Percentiles rank a stretch among this genome's conserved stretches.
Evolutionary conservation across 2,797 vertebrate genomes (phyloP).

Genomic region (Sylvilagus floridanus): DNA sequence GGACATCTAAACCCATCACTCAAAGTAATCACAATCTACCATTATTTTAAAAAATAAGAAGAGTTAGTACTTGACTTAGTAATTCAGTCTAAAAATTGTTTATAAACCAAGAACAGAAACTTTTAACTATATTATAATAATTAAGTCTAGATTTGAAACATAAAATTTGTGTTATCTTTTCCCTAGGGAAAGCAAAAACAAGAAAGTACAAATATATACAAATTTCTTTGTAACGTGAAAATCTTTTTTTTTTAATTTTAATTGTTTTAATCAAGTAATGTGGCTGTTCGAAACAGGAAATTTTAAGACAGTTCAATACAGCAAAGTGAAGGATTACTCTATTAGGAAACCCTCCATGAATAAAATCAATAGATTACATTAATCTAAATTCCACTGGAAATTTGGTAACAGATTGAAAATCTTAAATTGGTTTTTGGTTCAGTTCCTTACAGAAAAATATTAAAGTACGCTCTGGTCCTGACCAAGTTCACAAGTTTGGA

Average conservation of each 20-base stretch:
- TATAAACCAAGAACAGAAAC: slow-evolving; percentile 4
- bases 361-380: too few relatives aligned
- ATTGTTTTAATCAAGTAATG: too few relatives aligned
- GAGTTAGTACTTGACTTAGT: not conserved
- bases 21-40: not conserved
- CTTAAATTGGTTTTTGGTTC: not conserved
- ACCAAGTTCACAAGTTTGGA: not conserved
- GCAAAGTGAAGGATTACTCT: too few relatives aligned
- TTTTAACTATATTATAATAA: not conserved
- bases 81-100: not conserved
- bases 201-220: not conserved
- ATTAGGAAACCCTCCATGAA: too few relatives aligned
- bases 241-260: not conserved
- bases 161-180: slow-evolving; percentile 19
- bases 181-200: not conserved
- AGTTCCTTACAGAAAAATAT: not conserved
- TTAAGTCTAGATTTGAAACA: not conserved
- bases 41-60: not conserved
- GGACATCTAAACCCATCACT: not conserved
- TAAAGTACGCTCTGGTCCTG: too few relatives aligned
- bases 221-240: not conserved
- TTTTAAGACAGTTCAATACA: too few relatives aligned
- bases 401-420: too few relatives aligned
- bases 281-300: too few relatives aligned
- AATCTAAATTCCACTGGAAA: too few relatives aligned